These are phyloP conservation scores for Halisarca cf. caerulea DNA, from an alignment of 37 sponge, comb jelly and placozoan species.

Conservation along the genomic window DNA sequence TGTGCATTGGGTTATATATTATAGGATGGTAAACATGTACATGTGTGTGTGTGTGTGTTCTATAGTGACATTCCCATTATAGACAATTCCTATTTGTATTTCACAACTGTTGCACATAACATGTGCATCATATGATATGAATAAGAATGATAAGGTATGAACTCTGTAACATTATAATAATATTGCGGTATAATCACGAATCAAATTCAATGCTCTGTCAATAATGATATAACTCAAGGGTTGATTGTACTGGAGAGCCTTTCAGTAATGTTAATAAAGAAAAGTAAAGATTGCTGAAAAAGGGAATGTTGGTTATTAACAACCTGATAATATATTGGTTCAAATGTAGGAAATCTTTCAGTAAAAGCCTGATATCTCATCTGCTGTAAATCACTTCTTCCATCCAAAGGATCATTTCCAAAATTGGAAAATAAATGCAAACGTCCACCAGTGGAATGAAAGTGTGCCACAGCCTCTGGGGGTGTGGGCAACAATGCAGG, in stretches of 20 bases:
- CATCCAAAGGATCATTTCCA: background rate
- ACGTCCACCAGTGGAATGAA: background rate
- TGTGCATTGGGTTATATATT: too few species aligned
- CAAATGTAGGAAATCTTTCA: slow-evolving; percentile 16
- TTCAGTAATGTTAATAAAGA: slow-evolving; percentile 25
- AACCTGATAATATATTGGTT: background rate
- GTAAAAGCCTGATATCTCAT: background rate
- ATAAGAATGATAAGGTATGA: too few species aligned
- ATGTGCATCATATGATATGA: too few species aligned
- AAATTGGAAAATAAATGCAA: background rate
- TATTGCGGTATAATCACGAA: too few species aligned
- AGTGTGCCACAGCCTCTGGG: background rate
- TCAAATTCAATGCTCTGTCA: too few species aligned
- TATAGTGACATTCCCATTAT: too few species aligned
- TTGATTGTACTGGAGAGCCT: background rate
- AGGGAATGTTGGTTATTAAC: background rate
- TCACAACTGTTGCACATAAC: too few species aligned
- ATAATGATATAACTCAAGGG: background rate
- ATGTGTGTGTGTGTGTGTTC: too few species aligned
- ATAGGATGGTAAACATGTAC: too few species aligned
- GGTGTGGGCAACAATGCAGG: background rate
- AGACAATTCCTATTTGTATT: too few species aligned
- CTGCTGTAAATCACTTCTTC: background rate
- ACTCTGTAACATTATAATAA: too few species aligned
- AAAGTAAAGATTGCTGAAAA: slow-evolving; percentile 14